Evolutionary conservation across 2,888 invertebrate genomes (phyloP), one percentile per base, ranked within the genome.

Genomic region (Monoplex corrugatus): DNA sequence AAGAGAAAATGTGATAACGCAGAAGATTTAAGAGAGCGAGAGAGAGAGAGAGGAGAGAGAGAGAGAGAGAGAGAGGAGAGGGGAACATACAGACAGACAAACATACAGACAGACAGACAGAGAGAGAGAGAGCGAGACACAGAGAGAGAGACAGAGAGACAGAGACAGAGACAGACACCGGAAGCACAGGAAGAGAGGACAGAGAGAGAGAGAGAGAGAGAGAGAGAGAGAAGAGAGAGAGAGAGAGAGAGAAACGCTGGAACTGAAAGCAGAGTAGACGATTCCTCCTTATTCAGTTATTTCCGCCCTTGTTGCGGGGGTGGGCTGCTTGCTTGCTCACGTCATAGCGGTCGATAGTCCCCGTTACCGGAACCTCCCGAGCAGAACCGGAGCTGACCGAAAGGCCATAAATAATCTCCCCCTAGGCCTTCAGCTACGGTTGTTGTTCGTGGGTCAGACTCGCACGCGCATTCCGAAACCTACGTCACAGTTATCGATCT

Each of bases 161-260:
- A 28, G 10, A 78, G 10, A 78, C 78, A 35, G 13, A 57, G 13
- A 57, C 57, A 57, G 13, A 57, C 57, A 57, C 57, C 57, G 57
- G 13, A 57, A 10, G 57, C 57, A 57, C 57, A n/a, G n/a, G n/a
- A n/a, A n/a, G n/a, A n/a, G n/a, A n/a, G n/a, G n/a, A n/a, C n/a
- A n/a, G n/a, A n/a, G n/a, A 57, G 10, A 23, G 13, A 57, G 57
- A 57, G 57, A 57, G 57, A 57, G 57, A 57, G 57, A 57, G 57
- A 57, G 57, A 57, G 57, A 57, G 57, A 57, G 57, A 57, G 57
- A 57, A n/a, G n/a, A n/a, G 57, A 57, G 57, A 57, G 57, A 57
- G 57, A 57, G 57, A 57, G 57, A 57, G 57, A 57, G 57, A 57
- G 57, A 57, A 16, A 16, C 57, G 23, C 23, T 23, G 10, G n/a